Evolutionary conservation across 2,797 vertebrate genomes (phyloP).

Genomic region (Odontamblyopus rebecca): DNA sequence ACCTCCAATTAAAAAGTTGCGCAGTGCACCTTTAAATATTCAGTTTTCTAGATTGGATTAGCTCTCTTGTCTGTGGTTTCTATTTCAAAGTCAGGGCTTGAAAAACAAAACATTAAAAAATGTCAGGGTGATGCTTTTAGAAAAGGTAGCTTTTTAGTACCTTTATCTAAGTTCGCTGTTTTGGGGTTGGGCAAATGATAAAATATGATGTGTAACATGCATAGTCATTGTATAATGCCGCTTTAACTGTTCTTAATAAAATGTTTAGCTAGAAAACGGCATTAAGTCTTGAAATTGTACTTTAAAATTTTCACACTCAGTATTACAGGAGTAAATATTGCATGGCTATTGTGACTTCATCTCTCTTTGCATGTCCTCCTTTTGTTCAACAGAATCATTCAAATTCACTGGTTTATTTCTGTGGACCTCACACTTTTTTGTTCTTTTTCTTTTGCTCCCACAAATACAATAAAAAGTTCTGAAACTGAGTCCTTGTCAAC

Average conservation of each 20-base stretch:
- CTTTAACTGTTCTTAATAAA: neutral
- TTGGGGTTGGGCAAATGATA: neutral
- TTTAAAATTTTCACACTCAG: neutral
- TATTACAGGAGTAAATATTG: constrained; percentile 56
- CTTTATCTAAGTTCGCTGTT: neutral
- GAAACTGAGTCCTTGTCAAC: constrained; percentile 99
- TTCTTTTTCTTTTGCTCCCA: constrained; percentile 93
- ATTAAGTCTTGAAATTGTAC: neutral
- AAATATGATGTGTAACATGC: neutral
- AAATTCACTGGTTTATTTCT: constrained; percentile 85
- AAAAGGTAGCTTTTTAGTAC: neutral
- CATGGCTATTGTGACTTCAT: constrained; percentile 79
- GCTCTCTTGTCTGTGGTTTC: neutral
- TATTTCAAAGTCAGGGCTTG: neutral
- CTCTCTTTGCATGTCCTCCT: constrained; percentile 77
- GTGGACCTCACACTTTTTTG: constrained; percentile 93
- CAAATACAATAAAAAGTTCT: constrained; percentile 91
- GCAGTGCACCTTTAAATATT: no score
- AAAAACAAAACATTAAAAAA: neutral
- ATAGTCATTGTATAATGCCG: neutral
- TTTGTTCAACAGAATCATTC: constrained; percentile 80
- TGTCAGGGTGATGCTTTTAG: neutral
- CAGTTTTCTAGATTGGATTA: neutral
- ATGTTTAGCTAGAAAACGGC: neutral
- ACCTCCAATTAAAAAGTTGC: no score